Conservation (phyloP, 2,888 invertebrate genomes). For the Epirrhoe tristata region DNA sequence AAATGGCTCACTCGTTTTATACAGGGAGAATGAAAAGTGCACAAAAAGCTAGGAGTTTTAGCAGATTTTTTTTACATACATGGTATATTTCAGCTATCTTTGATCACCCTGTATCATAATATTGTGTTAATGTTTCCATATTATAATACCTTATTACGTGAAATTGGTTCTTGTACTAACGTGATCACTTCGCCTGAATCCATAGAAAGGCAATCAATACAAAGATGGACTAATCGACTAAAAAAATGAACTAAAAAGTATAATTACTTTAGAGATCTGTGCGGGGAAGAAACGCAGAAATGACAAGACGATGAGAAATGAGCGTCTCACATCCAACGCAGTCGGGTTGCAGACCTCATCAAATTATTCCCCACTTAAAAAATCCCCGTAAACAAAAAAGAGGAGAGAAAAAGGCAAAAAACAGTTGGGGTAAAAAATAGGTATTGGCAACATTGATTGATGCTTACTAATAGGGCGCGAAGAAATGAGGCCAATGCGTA, state of each 20-base stretch:
- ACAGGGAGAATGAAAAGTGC: not conserved
- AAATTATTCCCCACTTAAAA: constrained; percentile 85
- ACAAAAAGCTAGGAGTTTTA: too few relatives aligned
- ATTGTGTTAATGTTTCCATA: not conserved
- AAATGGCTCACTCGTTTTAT: constrained; percentile 42
- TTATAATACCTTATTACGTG: constrained; percentile 15
- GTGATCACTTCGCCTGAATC: constrained; percentile 11
- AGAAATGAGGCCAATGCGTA: constrained; percentile 82
- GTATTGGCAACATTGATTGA: constrained; percentile 86
- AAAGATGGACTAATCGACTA: constrained; percentile 58
- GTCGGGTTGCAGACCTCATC: constrained; percentile 85
- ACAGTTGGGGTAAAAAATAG: constrained; percentile 81
- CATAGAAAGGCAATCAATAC: constrained; percentile 55
- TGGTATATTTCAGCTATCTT: not conserved
- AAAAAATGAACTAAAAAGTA: constrained; percentile 77
- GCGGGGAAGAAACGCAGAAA: constrained; percentile 84
- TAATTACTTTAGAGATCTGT: constrained; percentile 83
- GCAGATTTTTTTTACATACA: too few relatives aligned
- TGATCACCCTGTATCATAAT: not conserved
- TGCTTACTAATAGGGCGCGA: constrained; percentile 85
- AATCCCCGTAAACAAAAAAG: constrained; percentile 84
- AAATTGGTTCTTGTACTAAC: constrained; percentile 17
- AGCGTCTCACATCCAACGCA: constrained; percentile 79
- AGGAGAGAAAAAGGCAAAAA: constrained; percentile 65
- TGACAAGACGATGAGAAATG: constrained; percentile 86